phyloP scores from a whole-genome alignment of 2,113 vertebrate species.

The Gambusia holbrooki region DNA sequence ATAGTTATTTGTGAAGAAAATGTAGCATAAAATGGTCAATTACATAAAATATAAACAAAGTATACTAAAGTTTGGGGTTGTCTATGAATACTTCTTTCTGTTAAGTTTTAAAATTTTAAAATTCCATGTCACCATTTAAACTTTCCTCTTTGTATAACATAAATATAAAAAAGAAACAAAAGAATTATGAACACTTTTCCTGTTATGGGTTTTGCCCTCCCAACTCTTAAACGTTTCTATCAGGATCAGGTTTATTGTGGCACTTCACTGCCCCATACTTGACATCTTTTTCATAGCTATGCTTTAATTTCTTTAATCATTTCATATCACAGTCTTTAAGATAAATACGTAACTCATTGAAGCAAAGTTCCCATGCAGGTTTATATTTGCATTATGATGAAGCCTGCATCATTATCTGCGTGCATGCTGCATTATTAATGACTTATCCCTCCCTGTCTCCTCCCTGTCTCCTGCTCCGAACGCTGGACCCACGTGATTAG shows the following conservation, averaged over 20 bases:
- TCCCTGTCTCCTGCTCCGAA: slow-evolving; percentile 6
- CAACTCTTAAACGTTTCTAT: background rate
- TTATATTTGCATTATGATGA: background rate
- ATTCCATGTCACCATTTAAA: background rate
- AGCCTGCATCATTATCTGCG: background rate
- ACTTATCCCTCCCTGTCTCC: slow-evolving; percentile 13
- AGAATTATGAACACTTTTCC: background rate
- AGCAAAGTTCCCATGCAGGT: background rate
- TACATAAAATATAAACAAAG: too few relatives aligned
- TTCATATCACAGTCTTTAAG: background rate
- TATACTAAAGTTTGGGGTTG: too few relatives aligned
- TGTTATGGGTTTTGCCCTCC: background rate
- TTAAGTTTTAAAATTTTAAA: too few relatives aligned
- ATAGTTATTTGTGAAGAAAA: too few relatives aligned
- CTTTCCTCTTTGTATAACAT: too few relatives aligned
- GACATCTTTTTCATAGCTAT: background rate
- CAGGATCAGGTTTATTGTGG: background rate
- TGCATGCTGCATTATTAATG: slow-evolving; percentile 54
- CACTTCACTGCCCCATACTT: slow-evolving; percentile 38
- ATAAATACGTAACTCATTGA: background rate
- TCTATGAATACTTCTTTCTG: too few relatives aligned
- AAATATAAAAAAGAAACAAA: too few relatives aligned
- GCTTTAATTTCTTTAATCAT: background rate
- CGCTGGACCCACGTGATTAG: slow-evolving; percentile 27
- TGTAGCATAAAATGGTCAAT: too few relatives aligned